These are phyloP conservation scores for Anabas testudineus DNA, from an alignment of 2,797 vertebrate species.

Conservation along the genomic window DNA sequence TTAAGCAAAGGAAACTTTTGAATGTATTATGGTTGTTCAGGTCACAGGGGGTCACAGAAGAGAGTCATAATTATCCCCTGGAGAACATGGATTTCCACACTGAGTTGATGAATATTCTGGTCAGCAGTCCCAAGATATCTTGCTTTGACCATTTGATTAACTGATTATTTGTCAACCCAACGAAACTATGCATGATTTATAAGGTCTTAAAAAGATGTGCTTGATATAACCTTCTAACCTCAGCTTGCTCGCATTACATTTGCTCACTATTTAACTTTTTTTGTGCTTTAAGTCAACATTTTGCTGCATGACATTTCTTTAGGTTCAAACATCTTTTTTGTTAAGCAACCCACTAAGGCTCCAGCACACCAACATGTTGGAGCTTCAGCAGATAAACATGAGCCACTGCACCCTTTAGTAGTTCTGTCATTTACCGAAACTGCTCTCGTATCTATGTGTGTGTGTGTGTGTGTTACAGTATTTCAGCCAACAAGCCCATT, in stretches of 20 bases:
- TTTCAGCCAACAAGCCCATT: conserved; percentile 32
- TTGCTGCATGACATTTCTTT: background rate
- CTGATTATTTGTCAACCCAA: background rate
- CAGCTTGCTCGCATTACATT: background rate
- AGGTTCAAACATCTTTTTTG: too few species aligned
- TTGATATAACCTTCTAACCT: background rate
- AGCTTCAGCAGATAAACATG: conserved; percentile 30
- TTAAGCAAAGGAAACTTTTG: background rate
- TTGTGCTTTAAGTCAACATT: background rate
- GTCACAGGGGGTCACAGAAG: conserved; percentile 12
- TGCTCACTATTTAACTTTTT: background rate
- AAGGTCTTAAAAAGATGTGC: background rate
- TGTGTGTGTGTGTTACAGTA: conserved; percentile 12
- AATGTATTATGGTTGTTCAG: conserved; percentile 13
- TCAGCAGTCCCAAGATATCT: conserved; percentile 3
- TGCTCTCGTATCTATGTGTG: too few species aligned
- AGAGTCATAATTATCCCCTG: conserved; percentile 26
- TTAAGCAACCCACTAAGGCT: background rate
- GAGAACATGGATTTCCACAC: conserved; percentile 8
- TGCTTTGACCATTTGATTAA: background rate
- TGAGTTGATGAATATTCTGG: conserved; percentile 18
- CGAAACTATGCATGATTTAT: conserved; percentile 10
- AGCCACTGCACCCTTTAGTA: conserved; percentile 31
- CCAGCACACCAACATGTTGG: conserved; percentile 3
- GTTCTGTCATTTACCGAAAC: conserved; percentile 17